Evolutionary conservation across 2,113 vertebrate genomes (phyloP).

Genomic region (Azemiops feae): DNA sequence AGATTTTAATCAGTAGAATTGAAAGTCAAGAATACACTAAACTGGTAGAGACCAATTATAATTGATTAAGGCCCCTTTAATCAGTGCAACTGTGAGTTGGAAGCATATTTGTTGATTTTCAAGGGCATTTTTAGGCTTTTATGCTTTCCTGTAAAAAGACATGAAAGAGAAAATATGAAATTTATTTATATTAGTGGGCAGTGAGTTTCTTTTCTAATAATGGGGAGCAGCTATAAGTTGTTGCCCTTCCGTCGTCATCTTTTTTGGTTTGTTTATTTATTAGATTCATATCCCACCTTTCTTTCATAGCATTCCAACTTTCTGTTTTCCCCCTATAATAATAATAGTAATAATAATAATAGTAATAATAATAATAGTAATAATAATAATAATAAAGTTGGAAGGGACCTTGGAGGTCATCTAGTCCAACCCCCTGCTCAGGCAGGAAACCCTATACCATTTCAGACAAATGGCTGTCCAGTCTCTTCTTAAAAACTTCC

Average conservation of each 20-base stretch:
- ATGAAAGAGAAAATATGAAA: neutral
- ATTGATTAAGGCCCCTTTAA: neutral
- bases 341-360: too few species aligned
- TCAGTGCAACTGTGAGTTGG: neutral
- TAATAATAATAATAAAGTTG: too few species aligned
- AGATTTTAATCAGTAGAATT: constrained; percentile 6
- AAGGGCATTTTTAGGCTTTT: neutral
- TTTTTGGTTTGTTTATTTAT: neutral
- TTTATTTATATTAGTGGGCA: neutral
- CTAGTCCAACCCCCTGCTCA: too few species aligned
- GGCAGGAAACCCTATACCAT: too few species aligned
- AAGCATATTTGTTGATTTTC: neutral
- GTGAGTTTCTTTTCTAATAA: neutral
- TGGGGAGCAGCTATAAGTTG: neutral
- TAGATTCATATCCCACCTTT: neutral
- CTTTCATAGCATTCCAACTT: neutral
- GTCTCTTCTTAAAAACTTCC: too few species aligned
- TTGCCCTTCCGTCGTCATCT: neutral
- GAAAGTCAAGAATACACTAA: constrained; percentile 5
- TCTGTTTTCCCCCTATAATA: too few species aligned
- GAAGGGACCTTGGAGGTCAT: too few species aligned
- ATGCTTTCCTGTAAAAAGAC: neutral
- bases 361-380: too few species aligned
- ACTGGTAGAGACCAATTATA: neutral
- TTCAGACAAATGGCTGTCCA: too few species aligned